Evolutionary conservation across 64 coral and sea anemone species (phyloP).

Genomic region (Platygyra sinensis): DNA sequence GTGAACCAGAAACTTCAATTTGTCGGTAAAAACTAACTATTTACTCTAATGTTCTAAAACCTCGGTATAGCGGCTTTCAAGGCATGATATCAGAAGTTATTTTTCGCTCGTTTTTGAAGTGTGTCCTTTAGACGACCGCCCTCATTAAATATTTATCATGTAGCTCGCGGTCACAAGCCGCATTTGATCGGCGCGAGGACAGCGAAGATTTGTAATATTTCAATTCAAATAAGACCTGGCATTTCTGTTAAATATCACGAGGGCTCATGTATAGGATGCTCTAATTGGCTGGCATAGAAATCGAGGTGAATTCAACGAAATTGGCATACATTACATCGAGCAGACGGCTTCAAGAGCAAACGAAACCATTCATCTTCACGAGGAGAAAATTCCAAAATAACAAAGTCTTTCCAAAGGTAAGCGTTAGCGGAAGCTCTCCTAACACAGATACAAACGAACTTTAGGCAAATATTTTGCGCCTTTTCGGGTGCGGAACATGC

Average conservation of each 20-base stretch:
- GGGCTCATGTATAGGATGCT: background rate
- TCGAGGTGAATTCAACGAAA: background rate
- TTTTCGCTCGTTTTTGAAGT: slow-evolving; percentile 57
- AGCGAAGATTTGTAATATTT: slow-evolving; percentile 2
- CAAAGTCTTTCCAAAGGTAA: background rate
- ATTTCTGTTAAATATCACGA: slow-evolving; percentile 3
- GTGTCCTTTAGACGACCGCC: background rate
- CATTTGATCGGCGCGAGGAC: slow-evolving; percentile 9
- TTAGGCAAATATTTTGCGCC: background rate
- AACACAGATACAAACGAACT: no score
- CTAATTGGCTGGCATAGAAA: background rate
- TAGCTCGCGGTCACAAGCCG: background rate
- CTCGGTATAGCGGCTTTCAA: background rate
- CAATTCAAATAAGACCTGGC: background rate
- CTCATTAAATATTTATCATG: slow-evolving; percentile 50
- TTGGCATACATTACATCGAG: background rate
- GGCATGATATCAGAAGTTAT: slow-evolving; percentile 27
- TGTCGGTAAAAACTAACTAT: background rate
- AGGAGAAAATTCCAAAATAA: background rate
- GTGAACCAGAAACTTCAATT: slow-evolving; percentile 16
- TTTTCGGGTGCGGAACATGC: background rate
- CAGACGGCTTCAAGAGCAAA: background rate
- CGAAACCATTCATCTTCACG: background rate
- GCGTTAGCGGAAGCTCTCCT: background rate
- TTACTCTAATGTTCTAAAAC: slow-evolving; percentile 9